Percentiles rank a stretch among this genome's conserved stretches.
Conservation (phyloP, 1,140 invertebrate genomes). For the Lanistes nyassanus region DNA sequence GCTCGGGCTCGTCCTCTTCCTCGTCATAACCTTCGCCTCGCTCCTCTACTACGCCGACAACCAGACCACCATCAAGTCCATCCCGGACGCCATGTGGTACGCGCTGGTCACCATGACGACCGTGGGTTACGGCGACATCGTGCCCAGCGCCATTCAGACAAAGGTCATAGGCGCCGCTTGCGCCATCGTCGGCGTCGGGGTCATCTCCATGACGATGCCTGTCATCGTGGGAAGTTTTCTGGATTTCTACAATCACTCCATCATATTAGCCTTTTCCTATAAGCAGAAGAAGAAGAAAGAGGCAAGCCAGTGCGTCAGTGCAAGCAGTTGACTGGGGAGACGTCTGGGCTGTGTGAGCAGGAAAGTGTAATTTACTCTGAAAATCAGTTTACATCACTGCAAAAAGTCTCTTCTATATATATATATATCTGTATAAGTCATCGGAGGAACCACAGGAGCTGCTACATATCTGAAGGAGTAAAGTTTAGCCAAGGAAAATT, state of each 20-base stretch:
- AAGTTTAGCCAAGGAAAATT: no score
- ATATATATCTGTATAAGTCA: not conserved
- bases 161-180: conserved; percentile 80
- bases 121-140: conserved; percentile 96
- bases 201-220: conserved; percentile 75
- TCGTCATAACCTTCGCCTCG: conserved; percentile 45
- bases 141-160: conserved; percentile 24
- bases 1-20: conserved; percentile 42
- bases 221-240: conserved; percentile 89
- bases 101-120: conserved; percentile 89
- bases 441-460: no score
- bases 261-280: conserved; percentile 22
- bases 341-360: not conserved
- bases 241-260: conserved; percentile 41
- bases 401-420: not conserved
- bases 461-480: no score
- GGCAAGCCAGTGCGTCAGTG: not conserved
- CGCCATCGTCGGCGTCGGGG: conserved; percentile 77
- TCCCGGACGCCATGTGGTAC: conserved; percentile 97
- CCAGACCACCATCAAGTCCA: conserved; percentile 75
- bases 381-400: not conserved
- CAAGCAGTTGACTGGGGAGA: not conserved
- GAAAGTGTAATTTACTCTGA: not conserved
- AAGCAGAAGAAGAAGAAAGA: not conserved
- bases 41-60: conserved; percentile 50